Percentiles rank a stretch among this genome's conserved stretches.
Evolutionary conservation across 2,888 invertebrate genomes (phyloP).

Genomic region (Matsumyia berberina): DNA sequence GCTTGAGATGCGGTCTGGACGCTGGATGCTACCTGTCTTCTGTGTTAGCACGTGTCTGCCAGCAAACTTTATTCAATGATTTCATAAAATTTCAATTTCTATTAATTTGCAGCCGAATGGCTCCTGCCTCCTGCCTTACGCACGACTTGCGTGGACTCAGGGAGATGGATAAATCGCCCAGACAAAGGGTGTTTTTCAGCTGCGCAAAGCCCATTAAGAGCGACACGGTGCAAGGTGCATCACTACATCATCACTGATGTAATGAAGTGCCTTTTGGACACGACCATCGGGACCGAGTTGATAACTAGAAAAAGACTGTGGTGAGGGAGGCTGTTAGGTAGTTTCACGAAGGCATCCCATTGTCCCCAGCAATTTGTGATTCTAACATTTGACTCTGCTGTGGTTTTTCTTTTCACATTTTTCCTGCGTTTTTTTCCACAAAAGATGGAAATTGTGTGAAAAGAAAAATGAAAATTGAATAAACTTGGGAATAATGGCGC

Average conservation of each 20-base stretch:
- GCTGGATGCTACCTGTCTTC: slow-evolving; percentile 45
- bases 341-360: slow-evolving; percentile 32
- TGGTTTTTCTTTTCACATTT: slow-evolving; percentile 28
- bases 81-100: slow-evolving; percentile 55
- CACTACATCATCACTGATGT: slow-evolving; percentile 2
- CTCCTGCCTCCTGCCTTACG: slow-evolving; percentile 41
- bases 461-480: background rate
- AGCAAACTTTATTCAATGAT: slow-evolving; percentile 32
- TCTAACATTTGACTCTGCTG: slow-evolving; percentile 18
- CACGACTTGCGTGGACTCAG: slow-evolving; percentile 19
- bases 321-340: slow-evolving; percentile 9
- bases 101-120: slow-evolving; percentile 34
- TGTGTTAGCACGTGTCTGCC: background rate
- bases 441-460: background rate
- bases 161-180: background rate
- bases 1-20: slow-evolving; percentile 53
- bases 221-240: slow-evolving; percentile 45
- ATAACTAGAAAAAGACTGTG: slow-evolving; percentile 39
- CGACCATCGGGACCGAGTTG: slow-evolving; percentile 19
- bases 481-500: background rate
- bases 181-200: slow-evolving; percentile 36
- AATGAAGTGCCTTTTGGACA: slow-evolving; percentile 28
- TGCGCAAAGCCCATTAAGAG: slow-evolving; percentile 39
- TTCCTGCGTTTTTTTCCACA: background rate
- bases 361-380: slow-evolving; percentile 44